These are phyloP conservation scores for Monopterus albus DNA, from an alignment of 2,113 vertebrate species.

Conservation along the genomic window DNA sequence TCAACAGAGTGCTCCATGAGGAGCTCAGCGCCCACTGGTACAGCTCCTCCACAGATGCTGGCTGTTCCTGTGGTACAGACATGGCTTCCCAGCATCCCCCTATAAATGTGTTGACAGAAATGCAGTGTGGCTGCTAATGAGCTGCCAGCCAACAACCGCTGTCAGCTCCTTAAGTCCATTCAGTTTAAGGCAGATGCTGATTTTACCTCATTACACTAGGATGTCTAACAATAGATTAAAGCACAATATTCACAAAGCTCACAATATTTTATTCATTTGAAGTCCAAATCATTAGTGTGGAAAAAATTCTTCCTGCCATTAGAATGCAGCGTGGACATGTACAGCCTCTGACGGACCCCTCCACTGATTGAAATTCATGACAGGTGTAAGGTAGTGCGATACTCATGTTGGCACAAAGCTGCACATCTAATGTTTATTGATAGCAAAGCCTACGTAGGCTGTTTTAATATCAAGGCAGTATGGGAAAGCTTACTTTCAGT, in stretches of 20 bases:
- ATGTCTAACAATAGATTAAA: slow-evolving; percentile 66
- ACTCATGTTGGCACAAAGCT: slow-evolving; percentile 73
- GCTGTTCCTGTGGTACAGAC: slow-evolving; percentile 55
- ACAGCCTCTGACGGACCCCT: slow-evolving; percentile 41
- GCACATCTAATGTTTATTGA: slow-evolving; percentile 77
- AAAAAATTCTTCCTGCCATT: slow-evolving; percentile 46
- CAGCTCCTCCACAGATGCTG: slow-evolving; percentile 63
- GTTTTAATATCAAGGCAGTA: slow-evolving; percentile 73
- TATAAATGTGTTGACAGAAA: slow-evolving; percentile 72
- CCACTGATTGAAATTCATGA: slow-evolving; percentile 75
- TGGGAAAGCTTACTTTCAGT: slow-evolving; percentile 69
- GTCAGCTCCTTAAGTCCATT: slow-evolving; percentile 67
- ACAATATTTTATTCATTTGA: slow-evolving; percentile 42
- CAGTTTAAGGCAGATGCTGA: slow-evolving; percentile 52
- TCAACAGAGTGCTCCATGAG: slow-evolving; percentile 29
- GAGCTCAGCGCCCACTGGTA: slow-evolving; percentile 51
- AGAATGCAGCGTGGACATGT: slow-evolving; percentile 63
- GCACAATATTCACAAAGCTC: slow-evolving; percentile 4
- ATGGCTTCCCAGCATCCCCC: slow-evolving; percentile 52
- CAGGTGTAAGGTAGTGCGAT: slow-evolving; percentile 61
- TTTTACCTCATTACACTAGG: slow-evolving; percentile 57
- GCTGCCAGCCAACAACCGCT: slow-evolving; percentile 67
- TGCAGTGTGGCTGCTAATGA: slow-evolving; percentile 76
- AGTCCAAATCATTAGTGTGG: slow-evolving; percentile 27
- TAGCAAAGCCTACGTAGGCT: slow-evolving; percentile 75